These are phyloP conservation scores for Bovichtus diacanthus DNA, from an alignment of 2,797 vertebrate genomes.

Conservation along the genomic window DNA sequence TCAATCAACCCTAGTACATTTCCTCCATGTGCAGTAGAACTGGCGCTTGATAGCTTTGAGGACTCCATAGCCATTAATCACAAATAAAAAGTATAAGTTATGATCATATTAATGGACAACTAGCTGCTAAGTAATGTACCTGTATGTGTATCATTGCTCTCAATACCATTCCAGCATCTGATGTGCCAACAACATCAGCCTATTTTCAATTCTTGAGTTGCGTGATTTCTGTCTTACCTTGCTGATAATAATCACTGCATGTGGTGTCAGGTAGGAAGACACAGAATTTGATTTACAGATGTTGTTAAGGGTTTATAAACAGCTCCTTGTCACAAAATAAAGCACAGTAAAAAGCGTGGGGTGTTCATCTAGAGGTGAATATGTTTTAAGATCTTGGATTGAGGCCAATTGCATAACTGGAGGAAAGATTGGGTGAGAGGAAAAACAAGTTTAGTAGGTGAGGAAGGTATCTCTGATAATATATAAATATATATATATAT, in stretches of 20 bases:
- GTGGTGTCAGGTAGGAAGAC: slow-evolving; percentile 11
- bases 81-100: not conserved
- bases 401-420: not conserved
- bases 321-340: slow-evolving; percentile 5
- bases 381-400: not conserved
- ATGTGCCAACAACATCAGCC: not conserved
- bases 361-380: not conserved
- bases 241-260: slow-evolving; percentile 7
- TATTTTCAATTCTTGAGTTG: not conserved
- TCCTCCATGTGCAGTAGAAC: slow-evolving; percentile 1
- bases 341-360: not conserved
- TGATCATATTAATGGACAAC: not conserved
- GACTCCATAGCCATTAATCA: not conserved
- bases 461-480: slow-evolving; percentile 6
- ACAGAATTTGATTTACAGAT: slow-evolving; percentile 1
- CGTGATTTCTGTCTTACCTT: slow-evolving; percentile 17
- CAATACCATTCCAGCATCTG: not conserved
- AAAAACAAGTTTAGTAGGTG: not conserved
- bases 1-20: too few relatives aligned
- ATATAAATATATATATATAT: slow-evolving; percentile 31
- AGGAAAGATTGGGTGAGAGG: not conserved
- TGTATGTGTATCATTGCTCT: slow-evolving; percentile 3
- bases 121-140: not conserved
- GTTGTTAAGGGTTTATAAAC: slow-evolving; percentile 11
- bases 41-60: not conserved